Base-by-base conservation (phyloP, 1,140 invertebrate species). In the Archegozetes longisetosus region DNA sequence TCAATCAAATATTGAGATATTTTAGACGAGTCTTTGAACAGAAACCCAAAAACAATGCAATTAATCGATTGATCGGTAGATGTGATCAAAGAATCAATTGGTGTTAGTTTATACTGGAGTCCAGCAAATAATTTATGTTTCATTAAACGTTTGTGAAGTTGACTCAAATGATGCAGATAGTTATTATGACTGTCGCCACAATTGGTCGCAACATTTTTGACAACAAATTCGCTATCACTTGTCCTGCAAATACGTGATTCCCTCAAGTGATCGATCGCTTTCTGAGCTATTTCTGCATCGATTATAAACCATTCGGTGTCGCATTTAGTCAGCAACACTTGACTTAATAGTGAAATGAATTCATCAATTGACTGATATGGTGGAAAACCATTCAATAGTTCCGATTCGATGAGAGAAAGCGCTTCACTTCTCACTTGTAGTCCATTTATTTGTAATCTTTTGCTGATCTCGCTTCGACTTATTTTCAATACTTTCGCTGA, bases 401-500 rank as follows among this genome's bases (percentile, higher is more conserved):
- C 60, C 1, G 20, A n/a, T 61, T 61, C 52, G 24, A 61, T 46
- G 25, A 61, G 14, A 17, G 55, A 32, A 1, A 61, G 24, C 1
- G 60, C 60, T 20, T 61, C 54, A 23, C 23, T 23, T 60, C 22
- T 17, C 12, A 58, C 9, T n/a, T 58, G n/a, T 13, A 58, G 47
- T 20, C 57, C 57, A n/a, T 29, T 50, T 29, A 58, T 20, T 22
- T 28, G 24, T 17, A 51, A 32, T 27, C 47, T 20, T 23, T 24
- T 20, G 9, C 9, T 4, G 24, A 58, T n/a, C 22, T 58, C 51
- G 6, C n/a, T n/a, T 17, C 46, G 56, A 29, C 20, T 83, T 77
- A 40, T 40, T 40, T 17, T 40, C 32, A 40, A 17, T 40, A 40
- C 32, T 40, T 17, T 40, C 17, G 32, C 32, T 17, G 17, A n/a